Evolutionary conservation across 1,140 invertebrate genomes (phyloP), one percentile per base, ranked within the genome.

Genomic region (Leptopilina boulardi): DNA sequence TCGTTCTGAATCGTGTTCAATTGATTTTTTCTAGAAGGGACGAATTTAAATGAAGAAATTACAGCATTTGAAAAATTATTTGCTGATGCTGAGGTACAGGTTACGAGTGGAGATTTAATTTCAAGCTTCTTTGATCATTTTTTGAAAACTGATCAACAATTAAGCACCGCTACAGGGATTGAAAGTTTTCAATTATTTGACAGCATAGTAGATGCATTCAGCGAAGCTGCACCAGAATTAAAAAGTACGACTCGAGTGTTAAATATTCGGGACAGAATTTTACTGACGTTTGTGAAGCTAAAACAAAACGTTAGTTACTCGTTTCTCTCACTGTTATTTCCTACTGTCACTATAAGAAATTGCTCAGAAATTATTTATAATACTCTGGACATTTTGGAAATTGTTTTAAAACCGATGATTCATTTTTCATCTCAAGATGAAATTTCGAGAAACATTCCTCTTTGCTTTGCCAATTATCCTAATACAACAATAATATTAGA

Each of bases 281-380:
- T 80, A 21, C 79, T 82, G 75, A 80, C 76, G 13, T 84, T 74
- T 54, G 13, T 84, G 15, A 84, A 79, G 74, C 56, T 84, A 23
- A 84, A 84, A 70, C 80, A 82, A 38, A 82, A 84, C 78, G n/a
- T 74, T 8, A 74, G 70, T 9, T 84, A 80, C 56, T 23, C 72
- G 10, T 79, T 78, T 73, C 78, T 84, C 51, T 76, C 80, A 30
- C 15, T 82, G 71, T 15, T 77, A 18, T 82, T 84, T 71, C 19
- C 82, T 30, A 66, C 11, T 72, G 80, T 41, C 13, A 66, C 79
- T 2, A 18, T 72, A n/a, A 78, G 75, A 81, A 73, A 82, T 66
- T 83, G 82, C 71, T 51, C 72, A 70, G 54, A 47, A 73, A 75
- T 78, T 19, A 79, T 80, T 78, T 23, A 71, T 18, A 42, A 75